Base-by-base conservation (phyloP, 92 coral and sea anemone genomes). In the Paragorgia papillata region DNA sequence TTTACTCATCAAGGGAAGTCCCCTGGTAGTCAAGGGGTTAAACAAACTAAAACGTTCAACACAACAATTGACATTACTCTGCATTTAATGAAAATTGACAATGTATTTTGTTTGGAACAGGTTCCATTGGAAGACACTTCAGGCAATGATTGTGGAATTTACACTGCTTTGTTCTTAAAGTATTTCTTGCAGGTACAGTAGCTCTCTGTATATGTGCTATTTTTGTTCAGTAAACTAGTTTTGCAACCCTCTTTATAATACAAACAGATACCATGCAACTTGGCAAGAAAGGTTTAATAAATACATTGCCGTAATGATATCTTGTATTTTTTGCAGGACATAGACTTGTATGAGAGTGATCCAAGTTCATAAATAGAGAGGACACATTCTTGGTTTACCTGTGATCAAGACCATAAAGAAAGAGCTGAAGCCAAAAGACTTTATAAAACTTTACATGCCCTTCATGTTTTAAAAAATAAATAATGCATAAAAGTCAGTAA, bases 331-430 rank as follows among this genome's bases (percentile, higher is more conserved):
- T 37, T 37, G 54, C 19, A 86, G 90, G 90, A 82, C 32, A 35
- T 82, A 34, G 64, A 86, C 67, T 37, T 32, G 69, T 85, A 85
- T 81, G 83, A 85, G 62, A 19, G 76, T 44, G 53, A 81, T 63
- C 89, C 83, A 3, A 62, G 50, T 49, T 27, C 37, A 44, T 81
- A 81, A 53, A 81, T 76, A 80, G 63, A 70, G 28, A 79, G 57
- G 65, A 67, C 64, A 68, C 89, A 85, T 44, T 49, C 55, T 58
- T 75, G 80, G 83, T 81, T 81, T 73, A 57, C 63, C 40, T 74
- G 70, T 5, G 62, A 76, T 53, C 83, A 85, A 74, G 83, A 83
- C 32, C 66, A 85, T 37, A 32, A 57, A 40, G 69, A 67, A 35
- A 85, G 86, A 57, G 63, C 67, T 34, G 48, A 33, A 43, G 71